These are phyloP conservation scores for Characodon lateralis DNA, from an alignment of 2,797 vertebrate genomes.

Conservation along the genomic window DNA sequence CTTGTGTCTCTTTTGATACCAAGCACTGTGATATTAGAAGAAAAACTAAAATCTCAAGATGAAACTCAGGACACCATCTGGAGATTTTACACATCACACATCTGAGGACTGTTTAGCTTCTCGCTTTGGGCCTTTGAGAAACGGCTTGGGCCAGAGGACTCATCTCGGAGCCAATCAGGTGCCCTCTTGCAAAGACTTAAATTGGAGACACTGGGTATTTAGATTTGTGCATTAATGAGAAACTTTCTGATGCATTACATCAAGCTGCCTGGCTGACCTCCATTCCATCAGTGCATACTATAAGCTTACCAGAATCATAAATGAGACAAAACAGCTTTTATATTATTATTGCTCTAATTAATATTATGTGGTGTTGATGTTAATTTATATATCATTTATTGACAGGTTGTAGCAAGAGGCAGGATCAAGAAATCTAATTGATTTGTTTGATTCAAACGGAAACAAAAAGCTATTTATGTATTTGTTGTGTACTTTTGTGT, in stretches of 20 bases:
- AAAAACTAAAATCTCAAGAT: conserved; percentile 25
- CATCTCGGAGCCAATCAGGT: conserved; percentile 51
- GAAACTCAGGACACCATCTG: conserved; percentile 36
- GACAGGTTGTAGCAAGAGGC: conserved; percentile 74
- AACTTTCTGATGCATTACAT: conserved; percentile 35
- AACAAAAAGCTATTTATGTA: conserved; percentile 84
- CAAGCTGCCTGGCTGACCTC: conserved; percentile 33
- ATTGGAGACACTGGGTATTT: conserved; percentile 34
- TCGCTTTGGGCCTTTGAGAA: conserved; percentile 44
- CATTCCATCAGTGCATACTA: conserved; percentile 66
- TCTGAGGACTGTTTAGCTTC: conserved; percentile 5
- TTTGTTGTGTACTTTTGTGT: conserved; percentile 77
- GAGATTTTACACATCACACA: conserved; percentile 8
- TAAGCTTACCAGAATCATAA: conserved; percentile 80
- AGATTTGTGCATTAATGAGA: conserved; percentile 26
- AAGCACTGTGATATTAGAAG: conserved; percentile 8
- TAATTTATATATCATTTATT: conserved; percentile 78
- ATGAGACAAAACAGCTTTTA: conserved; percentile 71
- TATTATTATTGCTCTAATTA: conserved; percentile 74
- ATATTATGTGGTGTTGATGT: conserved; percentile 75
- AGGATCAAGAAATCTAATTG: conserved; percentile 73
- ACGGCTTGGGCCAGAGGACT: conserved; percentile 41
- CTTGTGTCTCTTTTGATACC: background rate
- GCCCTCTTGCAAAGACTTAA: conserved; percentile 31
- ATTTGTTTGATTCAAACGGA: conserved; percentile 79